Conservation (phyloP, 2,797 vertebrate species). For the Alca torda region DNA sequence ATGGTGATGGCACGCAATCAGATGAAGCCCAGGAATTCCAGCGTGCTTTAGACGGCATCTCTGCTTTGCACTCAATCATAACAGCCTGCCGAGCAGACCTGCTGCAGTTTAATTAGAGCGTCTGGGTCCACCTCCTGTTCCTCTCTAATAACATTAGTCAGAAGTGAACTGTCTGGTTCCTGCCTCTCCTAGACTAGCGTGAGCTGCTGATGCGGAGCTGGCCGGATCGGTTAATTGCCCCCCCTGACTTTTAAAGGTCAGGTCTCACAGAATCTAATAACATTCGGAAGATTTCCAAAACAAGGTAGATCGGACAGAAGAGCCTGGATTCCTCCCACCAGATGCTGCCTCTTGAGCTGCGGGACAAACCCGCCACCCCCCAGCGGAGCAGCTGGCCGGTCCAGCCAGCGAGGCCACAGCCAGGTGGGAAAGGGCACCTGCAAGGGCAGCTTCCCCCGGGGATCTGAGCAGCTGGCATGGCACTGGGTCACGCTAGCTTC, state of each 20-base stretch:
- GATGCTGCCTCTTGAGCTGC: neutral
- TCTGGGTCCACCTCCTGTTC: slow-evolving; percentile 26
- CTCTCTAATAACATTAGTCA: slow-evolving; percentile 42
- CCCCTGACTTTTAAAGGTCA: slow-evolving; percentile 63
- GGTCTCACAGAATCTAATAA: neutral
- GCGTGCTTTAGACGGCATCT: neutral
- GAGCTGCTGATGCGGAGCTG: neutral
- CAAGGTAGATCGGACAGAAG: neutral
- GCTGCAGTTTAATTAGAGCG: neutral
- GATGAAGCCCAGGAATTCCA: neutral
- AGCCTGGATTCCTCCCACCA: neutral
- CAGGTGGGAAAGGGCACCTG: neutral
- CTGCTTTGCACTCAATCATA: neutral
- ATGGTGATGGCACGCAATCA: neutral
- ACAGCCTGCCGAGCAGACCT: slow-evolving; percentile 11
- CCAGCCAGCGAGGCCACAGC: neutral
- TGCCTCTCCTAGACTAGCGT: neutral
- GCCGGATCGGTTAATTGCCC: slow-evolving; percentile 1
- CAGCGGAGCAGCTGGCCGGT: neutral
- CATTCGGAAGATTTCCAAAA: neutral
- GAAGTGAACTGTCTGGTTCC: slow-evolving; percentile 25
- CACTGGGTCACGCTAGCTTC: neutral
- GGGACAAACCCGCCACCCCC: neutral
- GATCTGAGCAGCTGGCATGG: neutral
- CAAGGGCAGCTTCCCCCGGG: neutral